phyloP scores from a whole-genome alignment of 2,113 vertebrate species.

The Gymnogyps californianus region DNA sequence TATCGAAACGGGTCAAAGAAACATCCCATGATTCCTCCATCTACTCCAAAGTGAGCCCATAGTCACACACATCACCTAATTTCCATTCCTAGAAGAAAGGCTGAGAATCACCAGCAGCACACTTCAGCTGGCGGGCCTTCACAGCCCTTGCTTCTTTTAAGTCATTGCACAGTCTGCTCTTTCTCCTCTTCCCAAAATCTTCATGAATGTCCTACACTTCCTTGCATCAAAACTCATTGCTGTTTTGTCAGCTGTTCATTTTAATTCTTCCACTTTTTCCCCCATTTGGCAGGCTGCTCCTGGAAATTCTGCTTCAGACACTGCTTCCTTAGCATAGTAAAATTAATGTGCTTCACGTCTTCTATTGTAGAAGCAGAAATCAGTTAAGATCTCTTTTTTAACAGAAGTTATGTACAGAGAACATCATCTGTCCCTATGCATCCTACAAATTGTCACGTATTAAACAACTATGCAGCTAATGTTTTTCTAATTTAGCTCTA shows the following conservation, averaged over 20 bases:
- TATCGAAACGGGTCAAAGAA: not conserved
- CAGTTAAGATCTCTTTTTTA: not conserved
- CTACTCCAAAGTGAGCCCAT: not conserved
- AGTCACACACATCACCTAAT: not conserved
- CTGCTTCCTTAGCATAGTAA: not conserved
- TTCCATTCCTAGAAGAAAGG: not conserved
- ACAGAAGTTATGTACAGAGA: not conserved
- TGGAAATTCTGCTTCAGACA: not conserved
- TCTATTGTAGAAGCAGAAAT: not conserved
- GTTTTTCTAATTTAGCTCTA: not conserved
- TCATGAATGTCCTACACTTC: not conserved
- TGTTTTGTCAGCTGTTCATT: not conserved
- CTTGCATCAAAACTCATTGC: not conserved
- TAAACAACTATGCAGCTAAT: not conserved
- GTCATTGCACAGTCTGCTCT: not conserved
- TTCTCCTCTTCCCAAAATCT: not conserved
- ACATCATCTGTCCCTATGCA: not conserved
- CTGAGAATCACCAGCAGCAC: not conserved
- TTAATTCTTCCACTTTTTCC: not conserved
- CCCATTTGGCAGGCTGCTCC: not conserved
- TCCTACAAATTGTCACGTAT: not conserved
- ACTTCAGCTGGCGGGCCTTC: not conserved
- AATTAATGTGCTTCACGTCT: not conserved
- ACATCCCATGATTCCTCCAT: not conserved
- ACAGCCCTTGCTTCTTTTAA: not conserved